Conservation (phyloP, 2,888 invertebrate species). For the Synergus laeviventris region DNA sequence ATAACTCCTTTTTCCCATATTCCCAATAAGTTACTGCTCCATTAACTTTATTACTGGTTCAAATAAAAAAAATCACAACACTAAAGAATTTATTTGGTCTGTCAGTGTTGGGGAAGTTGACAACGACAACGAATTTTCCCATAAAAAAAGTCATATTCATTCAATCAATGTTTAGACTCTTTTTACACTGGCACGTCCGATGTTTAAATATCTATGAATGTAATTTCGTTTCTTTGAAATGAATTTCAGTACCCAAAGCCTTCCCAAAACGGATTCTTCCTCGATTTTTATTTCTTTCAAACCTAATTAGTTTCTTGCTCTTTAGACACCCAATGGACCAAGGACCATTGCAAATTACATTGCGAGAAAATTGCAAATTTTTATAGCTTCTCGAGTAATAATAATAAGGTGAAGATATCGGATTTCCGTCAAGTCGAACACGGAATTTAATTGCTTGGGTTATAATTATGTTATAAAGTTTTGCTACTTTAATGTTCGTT, state of each 20-base stretch:
- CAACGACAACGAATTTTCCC: neutral
- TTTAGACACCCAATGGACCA: neutral
- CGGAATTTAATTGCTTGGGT: slow-evolving; percentile 29
- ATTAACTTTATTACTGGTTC: neutral
- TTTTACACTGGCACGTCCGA: neutral
- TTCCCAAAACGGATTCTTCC: neutral
- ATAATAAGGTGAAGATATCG: slow-evolving; percentile 37
- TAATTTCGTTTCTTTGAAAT: neutral
- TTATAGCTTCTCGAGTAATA: slow-evolving; percentile 7
- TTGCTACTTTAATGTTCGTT: slow-evolving; percentile 38
- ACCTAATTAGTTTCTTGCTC: neutral
- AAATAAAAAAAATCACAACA: neutral
- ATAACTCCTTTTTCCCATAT: slow-evolving; percentile 3
- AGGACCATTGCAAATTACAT: slow-evolving; percentile 2
- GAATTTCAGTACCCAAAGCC: neutral
- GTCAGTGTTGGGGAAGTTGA: too few relatives aligned
- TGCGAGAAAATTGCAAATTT: slow-evolving; percentile 21
- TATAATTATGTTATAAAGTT: slow-evolving; percentile 36
- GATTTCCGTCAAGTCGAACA: slow-evolving; percentile 37
- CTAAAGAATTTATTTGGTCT: neutral
- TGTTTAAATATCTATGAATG: neutral
- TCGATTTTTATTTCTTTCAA: neutral
- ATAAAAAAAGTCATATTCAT: neutral
- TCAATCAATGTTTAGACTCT: neutral
- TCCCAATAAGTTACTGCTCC: neutral